Evolutionary conservation across 2,888 invertebrate species (phyloP).

Genomic region (Melieria picta): DNA sequence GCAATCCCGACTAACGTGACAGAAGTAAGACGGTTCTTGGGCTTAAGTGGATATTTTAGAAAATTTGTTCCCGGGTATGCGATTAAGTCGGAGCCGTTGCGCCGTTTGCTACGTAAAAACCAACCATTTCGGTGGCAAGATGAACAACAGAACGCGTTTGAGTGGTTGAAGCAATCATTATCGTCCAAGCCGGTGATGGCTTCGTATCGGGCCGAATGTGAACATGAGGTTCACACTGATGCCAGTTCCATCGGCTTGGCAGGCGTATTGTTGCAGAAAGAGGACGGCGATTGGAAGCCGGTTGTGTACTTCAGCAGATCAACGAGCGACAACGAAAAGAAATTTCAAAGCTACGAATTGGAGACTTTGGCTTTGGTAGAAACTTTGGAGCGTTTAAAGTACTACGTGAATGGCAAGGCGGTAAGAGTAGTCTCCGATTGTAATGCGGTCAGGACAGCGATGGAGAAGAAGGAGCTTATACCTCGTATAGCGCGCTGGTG

Average conservation of each 20-base stretch:
- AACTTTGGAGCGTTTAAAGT: conserved; percentile 33
- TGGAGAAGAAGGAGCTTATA: conserved; percentile 35
- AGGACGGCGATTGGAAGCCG: conserved; percentile 21
- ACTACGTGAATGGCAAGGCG: conserved; percentile 34
- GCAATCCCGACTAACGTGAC: conserved; percentile 29
- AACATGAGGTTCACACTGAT: conserved; percentile 38
- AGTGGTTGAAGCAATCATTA: conserved; percentile 22
- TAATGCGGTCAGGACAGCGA: conserved; percentile 36
- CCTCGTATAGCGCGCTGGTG: conserved; percentile 40
- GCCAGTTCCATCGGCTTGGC: conserved; percentile 36
- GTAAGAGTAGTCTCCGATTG: conserved; percentile 37
- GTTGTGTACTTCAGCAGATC: conserved; percentile 30
- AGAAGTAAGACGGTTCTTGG: conserved; percentile 36
- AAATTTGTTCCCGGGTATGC: conserved; percentile 36
- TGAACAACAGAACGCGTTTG: conserved; percentile 29
- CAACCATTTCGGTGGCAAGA: conserved; percentile 22
- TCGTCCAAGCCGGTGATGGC: conserved; percentile 20
- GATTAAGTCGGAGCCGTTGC: conserved; percentile 33
- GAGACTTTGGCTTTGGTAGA: conserved; percentile 41
- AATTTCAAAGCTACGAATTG: conserved; percentile 57
- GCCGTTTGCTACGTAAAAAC: conserved; percentile 26
- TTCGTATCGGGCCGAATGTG: conserved; percentile 29
- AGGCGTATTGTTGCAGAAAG: conserved; percentile 34
- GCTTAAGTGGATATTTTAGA: conserved; percentile 38
- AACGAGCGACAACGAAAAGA: conserved; percentile 38